A percentile compares a stretch with the other conserved stretches of the same genome.
These are phyloP conservation scores for Zingel zingel DNA, from an alignment of 2,113 vertebrate genomes.

Conservation along the genomic window DNA sequence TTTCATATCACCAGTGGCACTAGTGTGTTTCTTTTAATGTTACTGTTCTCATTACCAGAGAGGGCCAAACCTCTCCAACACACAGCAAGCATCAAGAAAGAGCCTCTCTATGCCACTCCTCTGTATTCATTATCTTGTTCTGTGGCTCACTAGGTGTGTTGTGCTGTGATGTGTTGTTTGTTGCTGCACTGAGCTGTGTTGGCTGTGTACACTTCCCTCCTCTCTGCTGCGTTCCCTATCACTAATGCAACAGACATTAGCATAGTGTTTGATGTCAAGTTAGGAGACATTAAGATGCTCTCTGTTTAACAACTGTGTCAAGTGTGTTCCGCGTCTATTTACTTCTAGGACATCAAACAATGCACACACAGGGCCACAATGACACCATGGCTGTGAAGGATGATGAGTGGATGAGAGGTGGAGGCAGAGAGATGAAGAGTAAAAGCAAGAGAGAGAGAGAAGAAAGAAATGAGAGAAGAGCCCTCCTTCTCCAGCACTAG, in stretches of 20 bases:
- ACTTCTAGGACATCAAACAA: slow-evolving; percentile 85
- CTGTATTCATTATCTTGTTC: slow-evolving; percentile 66
- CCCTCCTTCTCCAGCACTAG: slow-evolving; percentile 16
- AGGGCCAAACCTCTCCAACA: slow-evolving; percentile 44
- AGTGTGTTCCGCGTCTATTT: slow-evolving; percentile 83
- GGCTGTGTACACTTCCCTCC: slow-evolving; percentile 61
- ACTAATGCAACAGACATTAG: slow-evolving; percentile 84
- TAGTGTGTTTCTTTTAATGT: slow-evolving; percentile 17
- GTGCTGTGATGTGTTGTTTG: slow-evolving; percentile 37
- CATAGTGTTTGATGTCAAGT: slow-evolving; percentile 86
- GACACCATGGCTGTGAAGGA: slow-evolving; percentile 55
- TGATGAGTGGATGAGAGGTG: slow-evolving; percentile 78
- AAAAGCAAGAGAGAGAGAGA: slow-evolving; percentile 71
- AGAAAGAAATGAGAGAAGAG: slow-evolving; percentile 61
- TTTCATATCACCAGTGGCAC: slow-evolving; percentile 8
- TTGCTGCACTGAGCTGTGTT: slow-evolving; percentile 11
- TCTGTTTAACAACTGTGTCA: slow-evolving; percentile 85
- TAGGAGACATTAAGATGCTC: slow-evolving; percentile 83
- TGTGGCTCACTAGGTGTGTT: slow-evolving; percentile 45
- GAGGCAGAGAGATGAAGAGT: slow-evolving; percentile 84
- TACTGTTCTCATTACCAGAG: slow-evolving; percentile 41
- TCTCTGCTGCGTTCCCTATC: slow-evolving; percentile 68
- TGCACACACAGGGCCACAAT: slow-evolving; percentile 63
- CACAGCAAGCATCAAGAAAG: slow-evolving; percentile 43
- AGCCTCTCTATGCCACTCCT: slow-evolving; percentile 60